Evolutionary conservation across 2,113 vertebrate species (phyloP).

Genomic region (Erythrolamprus reginae): DNA sequence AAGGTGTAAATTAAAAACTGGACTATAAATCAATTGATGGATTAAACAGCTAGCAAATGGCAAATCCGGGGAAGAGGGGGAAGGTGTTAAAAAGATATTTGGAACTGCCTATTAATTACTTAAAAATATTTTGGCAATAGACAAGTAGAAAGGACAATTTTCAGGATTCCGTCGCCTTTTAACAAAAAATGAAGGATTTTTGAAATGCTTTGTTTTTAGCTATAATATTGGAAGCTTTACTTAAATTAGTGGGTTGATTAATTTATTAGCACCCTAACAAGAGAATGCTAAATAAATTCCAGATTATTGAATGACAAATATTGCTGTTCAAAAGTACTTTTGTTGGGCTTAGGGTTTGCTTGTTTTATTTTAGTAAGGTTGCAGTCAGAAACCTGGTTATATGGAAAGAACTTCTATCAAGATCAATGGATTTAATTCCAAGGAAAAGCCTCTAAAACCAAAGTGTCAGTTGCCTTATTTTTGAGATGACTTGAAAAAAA

Average conservation of each 20-base stretch:
- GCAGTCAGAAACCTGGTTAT: neutral
- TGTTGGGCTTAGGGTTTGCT: neutral
- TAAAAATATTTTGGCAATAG: neutral
- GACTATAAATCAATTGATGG: slow-evolving; percentile 2
- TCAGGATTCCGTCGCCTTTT: neutral
- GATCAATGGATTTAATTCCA: slow-evolving; percentile 17
- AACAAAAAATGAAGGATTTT: neutral
- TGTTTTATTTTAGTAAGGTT: neutral
- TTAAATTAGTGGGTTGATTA: neutral
- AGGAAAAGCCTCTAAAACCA: neutral
- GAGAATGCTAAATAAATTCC: neutral
- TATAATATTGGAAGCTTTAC: neutral
- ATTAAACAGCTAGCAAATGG: neutral
- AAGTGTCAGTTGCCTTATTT: neutral
- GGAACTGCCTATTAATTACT: neutral
- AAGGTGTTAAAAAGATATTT: neutral
- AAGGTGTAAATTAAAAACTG: slow-evolving; percentile 16
- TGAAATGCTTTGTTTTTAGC: neutral
- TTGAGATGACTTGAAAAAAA: slow-evolving; percentile 14
- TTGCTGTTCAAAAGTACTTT: neutral
- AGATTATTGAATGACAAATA: neutral
- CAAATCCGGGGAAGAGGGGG: neutral
- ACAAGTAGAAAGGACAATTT: neutral
- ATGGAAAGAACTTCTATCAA: neutral
- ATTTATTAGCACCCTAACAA: neutral